These are phyloP conservation scores for Taenioides sp. DNA, from an alignment of 2,797 vertebrate genomes.

Conservation along the genomic window DNA sequence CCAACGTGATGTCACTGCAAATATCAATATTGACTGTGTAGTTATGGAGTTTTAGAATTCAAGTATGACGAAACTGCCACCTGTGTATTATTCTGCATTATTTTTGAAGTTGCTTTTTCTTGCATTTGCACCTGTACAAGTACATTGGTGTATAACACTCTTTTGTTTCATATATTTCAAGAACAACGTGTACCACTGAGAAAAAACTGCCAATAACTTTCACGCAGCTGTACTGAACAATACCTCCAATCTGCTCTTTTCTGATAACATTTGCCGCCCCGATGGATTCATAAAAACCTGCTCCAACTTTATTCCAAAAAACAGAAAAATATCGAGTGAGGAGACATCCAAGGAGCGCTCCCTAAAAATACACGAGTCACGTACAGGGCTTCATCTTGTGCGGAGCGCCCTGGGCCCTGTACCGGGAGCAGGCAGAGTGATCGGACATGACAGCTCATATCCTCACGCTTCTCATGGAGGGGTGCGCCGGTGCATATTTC, in stretches of 20 bases:
- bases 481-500: constrained; percentile 51
- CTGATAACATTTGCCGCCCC: constrained; percentile 1
- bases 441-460: constrained; percentile 60
- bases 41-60: no score
- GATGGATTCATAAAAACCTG: constrained; percentile 20
- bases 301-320: constrained; percentile 30
- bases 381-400: constrained; percentile 35
- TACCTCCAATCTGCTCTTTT: constrained; percentile 1
- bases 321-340: constrained; percentile 16
- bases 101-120: no score
- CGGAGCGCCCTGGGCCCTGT: constrained; percentile 42
- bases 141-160: no score
- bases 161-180: no score
- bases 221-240: no score
- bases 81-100: no score
- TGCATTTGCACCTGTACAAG: no score
- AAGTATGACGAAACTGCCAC: no score
- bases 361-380: constrained; percentile 45
- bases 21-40: no score
- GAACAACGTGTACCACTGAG: no score
- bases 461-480: constrained; percentile 27
- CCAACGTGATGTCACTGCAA: no score
- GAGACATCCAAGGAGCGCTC: constrained; percentile 10
- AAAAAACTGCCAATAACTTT: no score
- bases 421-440: constrained; percentile 47